phyloP scores from a whole-genome alignment of 64 coral and sea anemone species.

The Stylophora pistillata region DNA sequence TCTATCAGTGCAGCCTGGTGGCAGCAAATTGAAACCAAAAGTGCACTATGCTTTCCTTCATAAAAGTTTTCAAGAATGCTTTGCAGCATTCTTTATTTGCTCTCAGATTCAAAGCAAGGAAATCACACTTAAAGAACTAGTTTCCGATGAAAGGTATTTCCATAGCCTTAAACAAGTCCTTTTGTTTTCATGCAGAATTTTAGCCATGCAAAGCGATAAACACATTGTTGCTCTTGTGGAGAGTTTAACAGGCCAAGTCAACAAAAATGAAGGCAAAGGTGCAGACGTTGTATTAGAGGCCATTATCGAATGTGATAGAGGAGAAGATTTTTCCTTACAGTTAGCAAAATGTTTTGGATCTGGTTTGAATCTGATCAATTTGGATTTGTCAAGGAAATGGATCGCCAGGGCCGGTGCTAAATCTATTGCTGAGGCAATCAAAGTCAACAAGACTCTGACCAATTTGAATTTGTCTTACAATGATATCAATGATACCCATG shows the following conservation, averaged over 20 bases:
- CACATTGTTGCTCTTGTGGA: not conserved
- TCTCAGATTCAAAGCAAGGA: not conserved
- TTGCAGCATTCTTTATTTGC: conserved; percentile 10
- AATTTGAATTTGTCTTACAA: not conserved
- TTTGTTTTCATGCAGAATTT: conserved; percentile 14
- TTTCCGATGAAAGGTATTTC: not conserved
- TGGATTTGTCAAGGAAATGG: not conserved
- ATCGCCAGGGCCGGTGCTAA: not conserved
- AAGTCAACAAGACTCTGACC: not conserved
- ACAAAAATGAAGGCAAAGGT: not conserved
- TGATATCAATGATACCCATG: not conserved
- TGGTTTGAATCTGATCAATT: not conserved
- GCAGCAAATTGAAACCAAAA: not conserved
- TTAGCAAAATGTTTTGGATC: not conserved
- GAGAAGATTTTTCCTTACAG: not conserved
- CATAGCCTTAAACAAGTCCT: not conserved
- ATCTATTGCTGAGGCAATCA: not conserved
- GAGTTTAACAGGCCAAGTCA: not conserved
- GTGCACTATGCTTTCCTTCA: not conserved
- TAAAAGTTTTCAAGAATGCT: conserved; percentile 26
- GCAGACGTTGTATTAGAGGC: not conserved
- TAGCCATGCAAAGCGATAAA: not conserved
- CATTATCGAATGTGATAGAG: not conserved
- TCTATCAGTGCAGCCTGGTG: not conserved
- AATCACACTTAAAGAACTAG: not conserved